Percentiles rank a stretch among this genome's conserved stretches.
Evolutionary conservation across 2,797 vertebrate species (phyloP).

Genomic region (Malurus splendens): DNA sequence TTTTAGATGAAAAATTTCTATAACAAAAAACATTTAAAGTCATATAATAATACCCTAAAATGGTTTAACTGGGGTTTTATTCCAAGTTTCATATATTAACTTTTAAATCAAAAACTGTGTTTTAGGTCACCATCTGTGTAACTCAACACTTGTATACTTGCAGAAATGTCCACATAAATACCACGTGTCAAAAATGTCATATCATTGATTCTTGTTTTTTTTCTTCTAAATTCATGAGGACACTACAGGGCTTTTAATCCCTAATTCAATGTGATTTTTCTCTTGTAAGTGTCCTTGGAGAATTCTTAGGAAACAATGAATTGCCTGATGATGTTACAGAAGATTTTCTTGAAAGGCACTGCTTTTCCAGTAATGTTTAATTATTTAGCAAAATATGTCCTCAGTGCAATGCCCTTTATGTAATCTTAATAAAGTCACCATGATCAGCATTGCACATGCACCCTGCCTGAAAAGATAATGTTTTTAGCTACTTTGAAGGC

Average conservation of each 20-base stretch:
- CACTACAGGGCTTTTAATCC: background rate
- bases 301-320: conserved; percentile 1
- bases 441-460: background rate
- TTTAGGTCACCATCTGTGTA: background rate
- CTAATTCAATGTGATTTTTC: background rate
- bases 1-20: background rate
- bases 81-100: background rate
- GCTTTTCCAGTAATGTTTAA: conserved; percentile 20
- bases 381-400: conserved; percentile 5
- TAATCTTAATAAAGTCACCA: conserved; percentile 27
- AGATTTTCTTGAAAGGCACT: conserved; percentile 20
- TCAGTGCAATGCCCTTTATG: conserved; percentile 18
- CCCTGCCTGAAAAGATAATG: background rate
- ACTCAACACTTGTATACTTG: background rate
- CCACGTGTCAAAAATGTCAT: background rate
- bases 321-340: background rate
- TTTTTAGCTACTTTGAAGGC: background rate
- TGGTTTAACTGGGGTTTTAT: background rate
- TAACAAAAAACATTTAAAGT: background rate
- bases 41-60: background rate
- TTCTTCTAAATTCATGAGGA: background rate
- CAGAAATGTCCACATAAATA: background rate
- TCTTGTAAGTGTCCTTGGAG: background rate
- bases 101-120: background rate
- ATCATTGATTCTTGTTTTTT: background rate